Base-by-base conservation (phyloP, 2,797 vertebrate species). In the Gymnopithys bicolor region DNA sequence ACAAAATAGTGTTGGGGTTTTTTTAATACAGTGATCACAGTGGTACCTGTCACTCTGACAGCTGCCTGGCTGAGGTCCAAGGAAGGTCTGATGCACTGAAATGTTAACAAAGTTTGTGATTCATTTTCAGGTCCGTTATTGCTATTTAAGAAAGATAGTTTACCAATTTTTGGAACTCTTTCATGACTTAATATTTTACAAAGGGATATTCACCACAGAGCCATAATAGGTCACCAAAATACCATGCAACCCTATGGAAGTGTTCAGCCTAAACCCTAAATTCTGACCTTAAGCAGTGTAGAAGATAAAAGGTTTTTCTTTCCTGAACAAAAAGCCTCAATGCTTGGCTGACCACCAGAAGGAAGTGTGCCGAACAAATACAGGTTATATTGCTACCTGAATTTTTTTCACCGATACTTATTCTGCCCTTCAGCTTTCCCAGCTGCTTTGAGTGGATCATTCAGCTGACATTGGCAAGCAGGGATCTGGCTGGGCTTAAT, bases 281-380 rank as follows among this genome's bases (percentile, higher is more conserved):
- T 48, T 35, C 7, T 3, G 22, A 66, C 24, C 25, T 39, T 69
- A n/a, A 58, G 45, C 3, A 5, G 28, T 62, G 55, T 13, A 21
- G 48, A 49, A 59, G 43, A 39, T 3, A 24, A 23, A 43, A 55
- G 7, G 9, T 35, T 63, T 71, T 77, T 51, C 19, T 39, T 37
- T 13, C 18, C 8, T 2, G 5, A 16, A 18, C 63, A 58, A 25
- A 70, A 53, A 71, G 59, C 27, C 17, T 53, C 53, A 51, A 13
- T 5, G 15, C 4, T 59, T 33, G 18, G 24, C 32, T 15, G n/a
- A 0, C 52, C 9, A 7, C 4, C 6, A 18, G 23, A 64, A 25
- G 63, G 39, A 89, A 37, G 18, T 37, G n/a, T 53, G 25, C 28
- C 46, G n/a, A 46, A 19, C 24, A 58, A 48, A n/a, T 33, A 13